Percentiles rank a stretch among this genome's conserved stretches.
Evolutionary conservation across 2,797 vertebrate genomes (phyloP).

Genomic region (Synaphobranchus kaupii): DNA sequence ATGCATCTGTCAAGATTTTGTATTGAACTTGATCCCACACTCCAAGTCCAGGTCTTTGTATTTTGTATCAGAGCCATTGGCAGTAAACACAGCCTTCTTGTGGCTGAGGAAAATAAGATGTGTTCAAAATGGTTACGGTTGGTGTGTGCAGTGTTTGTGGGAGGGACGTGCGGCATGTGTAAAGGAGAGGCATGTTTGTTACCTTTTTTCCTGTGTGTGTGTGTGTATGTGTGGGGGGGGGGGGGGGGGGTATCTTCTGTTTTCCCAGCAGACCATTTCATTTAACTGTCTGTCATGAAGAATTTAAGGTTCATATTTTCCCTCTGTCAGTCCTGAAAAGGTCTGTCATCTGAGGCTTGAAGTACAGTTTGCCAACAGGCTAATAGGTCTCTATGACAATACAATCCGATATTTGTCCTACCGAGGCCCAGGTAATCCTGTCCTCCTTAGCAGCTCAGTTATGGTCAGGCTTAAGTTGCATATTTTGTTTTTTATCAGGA

Average conservation of each 20-base stretch:
- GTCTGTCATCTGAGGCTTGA: slow-evolving; percentile 96
- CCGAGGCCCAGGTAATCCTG: slow-evolving; percentile 88
- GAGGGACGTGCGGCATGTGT: slow-evolving; percentile 31
- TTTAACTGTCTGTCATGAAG: slow-evolving; percentile 93
- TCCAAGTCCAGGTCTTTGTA: slow-evolving; percentile 72
- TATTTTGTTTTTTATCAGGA: slow-evolving; percentile 92
- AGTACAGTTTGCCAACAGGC: slow-evolving; percentile 90
- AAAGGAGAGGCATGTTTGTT: slow-evolving; percentile 25
- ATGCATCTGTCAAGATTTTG: slow-evolving; percentile 87
- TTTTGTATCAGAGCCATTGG: slow-evolving; percentile 57
- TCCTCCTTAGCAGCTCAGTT: slow-evolving; percentile 85
- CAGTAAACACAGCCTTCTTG: slow-evolving; percentile 46
- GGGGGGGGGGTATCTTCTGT: slow-evolving; percentile 35
- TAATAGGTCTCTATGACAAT: slow-evolving; percentile 86
- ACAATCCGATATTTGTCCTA: slow-evolving; percentile 91
- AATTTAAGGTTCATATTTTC: slow-evolving; percentile 98
- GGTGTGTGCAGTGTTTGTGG: not conserved
- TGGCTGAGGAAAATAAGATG: slow-evolving; percentile 41
- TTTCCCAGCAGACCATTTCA: slow-evolving; percentile 65
- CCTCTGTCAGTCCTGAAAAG: slow-evolving; percentile 91
- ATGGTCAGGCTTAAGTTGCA: slow-evolving; percentile 97
- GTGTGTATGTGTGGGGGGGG: too few species aligned
- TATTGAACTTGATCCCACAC: slow-evolving; percentile 87
- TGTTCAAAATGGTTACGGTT: slow-evolving; percentile 41
- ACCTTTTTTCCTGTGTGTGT: slow-evolving; percentile 14